Conservation (phyloP, 1,140 invertebrate genomes). For the Protaetia brevitarsis region DNA sequence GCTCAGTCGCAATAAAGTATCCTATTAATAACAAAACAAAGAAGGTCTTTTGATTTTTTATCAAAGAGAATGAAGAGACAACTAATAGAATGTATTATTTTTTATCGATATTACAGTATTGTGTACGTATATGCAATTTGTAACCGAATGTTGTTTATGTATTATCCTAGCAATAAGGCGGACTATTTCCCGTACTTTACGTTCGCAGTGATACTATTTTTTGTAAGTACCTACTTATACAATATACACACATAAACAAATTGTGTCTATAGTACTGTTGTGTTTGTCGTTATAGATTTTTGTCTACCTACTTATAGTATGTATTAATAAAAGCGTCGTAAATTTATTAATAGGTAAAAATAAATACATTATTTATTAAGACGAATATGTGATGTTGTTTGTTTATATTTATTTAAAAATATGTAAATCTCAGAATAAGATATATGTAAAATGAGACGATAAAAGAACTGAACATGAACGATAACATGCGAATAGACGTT, state of each 20-base stretch:
- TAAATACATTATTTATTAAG: not conserved
- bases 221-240: conserved; percentile 29
- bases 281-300: conserved; percentile 11
- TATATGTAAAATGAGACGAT: not conserved
- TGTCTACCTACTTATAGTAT: not conserved
- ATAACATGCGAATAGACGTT: not conserved
- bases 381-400: not conserved
- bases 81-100: not conserved
- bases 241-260: not conserved
- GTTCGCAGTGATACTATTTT: conserved; percentile 17
- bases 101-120: conserved; percentile 3
- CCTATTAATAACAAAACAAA: not conserved
- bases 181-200: conserved; percentile 11
- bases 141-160: conserved; percentile 20
- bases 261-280: not conserved
- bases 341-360: not conserved
- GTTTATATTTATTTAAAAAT: not conserved
- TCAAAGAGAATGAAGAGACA: not conserved
- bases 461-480: not conserved
- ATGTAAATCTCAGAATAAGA: not conserved
- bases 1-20: not conserved
- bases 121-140: conserved; percentile 3
- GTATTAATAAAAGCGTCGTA: not conserved
- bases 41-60: not conserved
- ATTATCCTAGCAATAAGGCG: conserved; percentile 31